Percentiles rank a stretch among this genome's conserved stretches.
These are phyloP conservation scores for Ethmia dodecea DNA, from an alignment of 2,888 invertebrate species.

Conservation along the genomic window DNA sequence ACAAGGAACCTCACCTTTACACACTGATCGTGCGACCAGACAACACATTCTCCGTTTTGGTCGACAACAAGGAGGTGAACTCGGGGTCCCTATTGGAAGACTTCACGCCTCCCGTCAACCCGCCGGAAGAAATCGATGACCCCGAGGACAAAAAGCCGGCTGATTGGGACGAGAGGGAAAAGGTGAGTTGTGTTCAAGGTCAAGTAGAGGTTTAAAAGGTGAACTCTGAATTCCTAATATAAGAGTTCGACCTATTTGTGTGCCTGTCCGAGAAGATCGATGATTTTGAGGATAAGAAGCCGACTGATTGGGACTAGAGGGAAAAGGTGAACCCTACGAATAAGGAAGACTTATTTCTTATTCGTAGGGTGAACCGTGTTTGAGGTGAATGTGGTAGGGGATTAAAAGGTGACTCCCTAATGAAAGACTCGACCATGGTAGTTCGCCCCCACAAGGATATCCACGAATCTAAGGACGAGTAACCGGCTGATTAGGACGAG, in stretches of 20 bases:
- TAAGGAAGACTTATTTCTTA: too few relatives aligned
- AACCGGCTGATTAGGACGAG: too few relatives aligned
- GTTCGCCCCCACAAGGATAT: too few relatives aligned
- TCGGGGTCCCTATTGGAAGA: slow-evolving; percentile 92
- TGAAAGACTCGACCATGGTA: too few relatives aligned
- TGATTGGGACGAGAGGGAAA: slow-evolving; percentile 95
- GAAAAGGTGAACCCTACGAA: too few relatives aligned
- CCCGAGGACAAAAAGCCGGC: slow-evolving; percentile 90
- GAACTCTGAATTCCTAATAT: not conserved
- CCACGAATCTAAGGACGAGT: too few relatives aligned
- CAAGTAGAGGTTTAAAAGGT: not conserved
- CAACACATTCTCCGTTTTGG: slow-evolving; percentile 94
- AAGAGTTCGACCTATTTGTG: not conserved
- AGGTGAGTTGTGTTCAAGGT: slow-evolving; percentile 36
- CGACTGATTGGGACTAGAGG: slow-evolving; percentile 97
- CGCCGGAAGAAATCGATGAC: slow-evolving; percentile 95
- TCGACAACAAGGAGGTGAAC: slow-evolving; percentile 91
- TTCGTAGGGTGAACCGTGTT: too few relatives aligned
- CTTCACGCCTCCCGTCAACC: slow-evolving; percentile 96
- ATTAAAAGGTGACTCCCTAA: too few relatives aligned
- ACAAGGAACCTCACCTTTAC: slow-evolving; percentile 97
- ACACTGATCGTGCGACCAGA: slow-evolving; percentile 96
- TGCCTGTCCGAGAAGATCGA: slow-evolving; percentile 96
- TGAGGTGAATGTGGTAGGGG: too few relatives aligned
- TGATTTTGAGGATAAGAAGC: slow-evolving; percentile 91